Evolutionary conservation across 2,888 invertebrate genomes (phyloP), one percentile per base, ranked within the genome.

Genomic region (Anaspis maculata): DNA sequence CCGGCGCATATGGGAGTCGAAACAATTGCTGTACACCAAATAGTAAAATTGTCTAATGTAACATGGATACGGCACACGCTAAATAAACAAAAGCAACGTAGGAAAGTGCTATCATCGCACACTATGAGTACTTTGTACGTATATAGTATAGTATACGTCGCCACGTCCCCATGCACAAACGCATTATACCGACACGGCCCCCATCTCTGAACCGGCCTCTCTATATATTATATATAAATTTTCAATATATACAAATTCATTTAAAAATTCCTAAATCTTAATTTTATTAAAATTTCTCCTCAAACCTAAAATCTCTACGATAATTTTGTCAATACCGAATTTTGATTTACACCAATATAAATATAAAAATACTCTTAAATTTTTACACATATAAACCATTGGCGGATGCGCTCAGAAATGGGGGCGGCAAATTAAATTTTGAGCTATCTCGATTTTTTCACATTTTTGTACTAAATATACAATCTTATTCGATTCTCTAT

Each of bases 231-330:
- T 70, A 71, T 72, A 72, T 72, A 71, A 71, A 70, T 72, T 72
- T 71, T 70, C 16, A 68, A 69, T 77, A 72, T 77, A 76, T 77
- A 77, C 77, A 77, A 74, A 74, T 75, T 75, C 57, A 66, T 74
- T 74, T 73, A 74, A 73, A 76, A 64, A 76, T 66, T 71, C 75
- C 76, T 77, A 76, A 77, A 75, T 67, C 69, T 66, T 73, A 74
- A 72, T 69, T 71, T 73, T 73, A 74, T 64, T 63, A 64, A 64
- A n/a, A 62, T 59, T 62, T 61, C 22, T 59, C 58, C n/a, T n/a
- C n/a, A n/a, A 66, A 66, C 66, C 65, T 65, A 66, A 66, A 63
- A 52, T 46, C 57, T 62, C 65, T 66, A 66, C 66, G 59, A 64
- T 63, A 65, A 65, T 64, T 61, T 64, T 64, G 61, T 62, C 61